Base-by-base conservation (phyloP, 1,140 invertebrate genomes). In the Halesus radiatus region DNA sequence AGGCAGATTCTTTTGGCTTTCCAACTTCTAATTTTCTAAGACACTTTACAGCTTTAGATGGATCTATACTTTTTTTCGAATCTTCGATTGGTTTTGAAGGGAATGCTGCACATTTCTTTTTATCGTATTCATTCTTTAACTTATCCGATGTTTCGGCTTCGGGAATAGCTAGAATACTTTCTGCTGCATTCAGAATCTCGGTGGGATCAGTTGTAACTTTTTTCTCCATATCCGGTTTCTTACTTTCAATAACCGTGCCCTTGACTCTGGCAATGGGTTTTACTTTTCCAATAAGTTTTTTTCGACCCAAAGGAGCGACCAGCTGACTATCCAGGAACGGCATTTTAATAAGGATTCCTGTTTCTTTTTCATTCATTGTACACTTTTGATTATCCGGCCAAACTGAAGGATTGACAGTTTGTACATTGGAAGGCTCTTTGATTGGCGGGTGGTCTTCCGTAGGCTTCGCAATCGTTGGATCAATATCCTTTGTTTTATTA, bases 251-350 rank as follows among this genome's bases (percentile, higher is more conserved):
- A 26, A 90, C 83, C 26, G 88, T 90, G 7, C 88, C 89, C 85
- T 90, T 90, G 10, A 90, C 89, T 84, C 89, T 86, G 64, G 89
- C 88, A 66, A 90, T 89, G 8, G 89, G 89, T 26, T 88, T 85
- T 1, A 90, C 89, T 83, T 88, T 84, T 10, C 88, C 88, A 45
- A 89, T 77, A 73, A 88, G 87, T 84, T 89, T 89, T 80, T 87
- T 89, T 15, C 79, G 64, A 10, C 82, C 82, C 23, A 83, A 76
- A 15, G 81, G 81, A n/a, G 81, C 74, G 22, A 83, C 66, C 3
- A 76, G 74, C 23, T 78, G 70, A 52, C 64, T 81, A 64, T 76
- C 75, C 56, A 77, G 58, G 78, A 83, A 83, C 10, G 82, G 75
- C 20, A 78, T 77, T 74, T 81, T 81, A 15, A 60, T 68, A 66